phyloP scores from a whole-genome alignment of 2,113 vertebrate species.

The Ceyx cyanopectus region DNA sequence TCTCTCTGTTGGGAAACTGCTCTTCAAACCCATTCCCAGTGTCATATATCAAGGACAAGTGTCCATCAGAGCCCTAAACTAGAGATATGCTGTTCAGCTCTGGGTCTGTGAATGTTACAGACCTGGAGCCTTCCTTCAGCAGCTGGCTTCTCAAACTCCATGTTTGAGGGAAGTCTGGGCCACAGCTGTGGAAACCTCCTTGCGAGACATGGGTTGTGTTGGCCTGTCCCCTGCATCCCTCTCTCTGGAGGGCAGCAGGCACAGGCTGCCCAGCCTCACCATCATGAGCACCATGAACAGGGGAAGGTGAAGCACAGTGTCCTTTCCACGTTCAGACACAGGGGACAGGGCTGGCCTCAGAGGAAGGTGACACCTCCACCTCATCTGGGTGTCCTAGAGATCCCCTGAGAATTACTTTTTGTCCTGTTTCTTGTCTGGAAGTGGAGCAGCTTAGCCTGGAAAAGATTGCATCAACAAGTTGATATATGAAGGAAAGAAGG shows the following conservation, averaged over 20 bases:
- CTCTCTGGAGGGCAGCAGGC: neutral
- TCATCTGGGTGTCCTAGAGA: neutral
- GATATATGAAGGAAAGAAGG: neutral
- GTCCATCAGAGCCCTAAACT: neutral
- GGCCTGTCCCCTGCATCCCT: neutral
- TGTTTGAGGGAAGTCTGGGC: accelerated
- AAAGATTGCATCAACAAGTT: neutral
- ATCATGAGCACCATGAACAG: accelerated
- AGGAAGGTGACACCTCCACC: neutral
- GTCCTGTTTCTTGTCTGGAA: neutral
- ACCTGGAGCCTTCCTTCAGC: neutral
- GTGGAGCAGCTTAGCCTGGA: neutral
- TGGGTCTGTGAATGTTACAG: neutral
- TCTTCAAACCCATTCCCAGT: neutral
- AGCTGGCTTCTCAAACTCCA: neutral
- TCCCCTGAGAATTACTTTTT: neutral
- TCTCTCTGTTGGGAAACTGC: neutral
- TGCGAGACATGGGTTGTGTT: neutral
- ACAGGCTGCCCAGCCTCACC: neutral
- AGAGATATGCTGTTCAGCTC: neutral
- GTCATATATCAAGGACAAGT: neutral
- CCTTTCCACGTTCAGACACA: neutral
- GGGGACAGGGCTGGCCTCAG: neutral
- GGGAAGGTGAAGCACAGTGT: neutral
- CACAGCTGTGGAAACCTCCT: neutral